Evolutionary conservation across 2,888 invertebrate genomes (phyloP), one percentile per base, ranked within the genome.

Genomic region (Dolichopus griseipennis): DNA sequence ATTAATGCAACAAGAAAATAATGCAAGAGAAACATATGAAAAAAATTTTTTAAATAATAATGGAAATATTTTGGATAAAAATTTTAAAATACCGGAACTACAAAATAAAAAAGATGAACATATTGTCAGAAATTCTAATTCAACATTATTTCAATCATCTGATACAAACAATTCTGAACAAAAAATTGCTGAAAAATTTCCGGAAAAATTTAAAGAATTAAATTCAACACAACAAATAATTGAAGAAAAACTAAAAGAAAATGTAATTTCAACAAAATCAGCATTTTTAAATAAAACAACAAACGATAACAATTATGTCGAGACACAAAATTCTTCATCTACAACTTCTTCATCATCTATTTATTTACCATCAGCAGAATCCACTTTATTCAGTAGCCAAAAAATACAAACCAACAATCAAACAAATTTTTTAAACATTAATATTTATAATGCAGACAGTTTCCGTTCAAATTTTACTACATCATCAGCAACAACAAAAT

Each of bases 251-350:
- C 8, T 37, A 7, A 8, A 37, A 52, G 43, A 43, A 43, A 43
- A 7, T 10, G 12, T 12, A 43, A 52, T 18, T 52, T 18, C 15
- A 52, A 52, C 18, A 52, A 18, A 12, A 52, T 18, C 52, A 52
- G 18, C 1, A 15, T 18, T 52, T 52, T 18, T 18, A 52, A 41
- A 41, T 41, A 41, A 41, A 41, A 9, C 8, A 41, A 73, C 66
- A 4, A 5, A 27, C 5, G 69, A 70, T 72, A 73, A 69, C 72
- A 73, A 72, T 71, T 71, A 74, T 71, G 70, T 70, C 71, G 71
- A 70, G 71, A 72, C 71, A 68, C 66, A 65, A 27, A 27, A 27
- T 27, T 27, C 27, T 27, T 27, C 27, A 27, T 4, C 27, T 27
- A 4, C 27, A 27, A 27, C 27, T 27, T 5, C 27, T 27, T 27